phyloP scores from a whole-genome alignment of 23 tunicate genomes.

The Trididemnum clinides region DNA sequence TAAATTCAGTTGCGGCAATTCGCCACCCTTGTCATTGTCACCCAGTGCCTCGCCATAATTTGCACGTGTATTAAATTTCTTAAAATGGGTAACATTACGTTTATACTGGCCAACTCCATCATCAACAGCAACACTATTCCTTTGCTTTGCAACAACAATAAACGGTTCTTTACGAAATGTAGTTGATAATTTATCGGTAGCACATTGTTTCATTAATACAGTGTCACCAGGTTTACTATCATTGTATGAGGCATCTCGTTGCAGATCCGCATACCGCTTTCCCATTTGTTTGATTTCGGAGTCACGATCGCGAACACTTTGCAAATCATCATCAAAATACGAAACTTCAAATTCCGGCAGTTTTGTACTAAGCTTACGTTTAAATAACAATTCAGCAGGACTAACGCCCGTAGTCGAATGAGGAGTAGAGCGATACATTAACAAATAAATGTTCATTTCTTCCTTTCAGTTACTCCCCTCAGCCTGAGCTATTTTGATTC shows the following conservation, averaged over 20 bases:
- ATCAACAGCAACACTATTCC: not conserved
- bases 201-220: not conserved
- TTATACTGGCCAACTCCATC: not conserved
- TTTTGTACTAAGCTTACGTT: slow-evolving; percentile 2
- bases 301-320: too few relatives aligned
- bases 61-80: too few relatives aligned
- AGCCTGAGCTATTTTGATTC: slow-evolving; percentile 26
- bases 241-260: not conserved
- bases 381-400: slow-evolving; percentile 24
- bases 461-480: slow-evolving; percentile 15
- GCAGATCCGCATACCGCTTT: not conserved
- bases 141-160: not conserved
- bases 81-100: not conserved
- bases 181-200: not conserved
- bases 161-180: not conserved
- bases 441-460: slow-evolving; percentile 10
- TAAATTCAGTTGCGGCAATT: too few relatives aligned
- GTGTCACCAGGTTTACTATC: not conserved
- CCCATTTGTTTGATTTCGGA: not conserved
- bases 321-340: not conserved
- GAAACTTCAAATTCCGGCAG: not conserved
- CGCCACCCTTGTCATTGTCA: too few relatives aligned
- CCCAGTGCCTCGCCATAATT: too few relatives aligned
- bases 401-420: slow-evolving; percentile 47
- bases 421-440: slow-evolving; percentile 44